phyloP scores from a whole-genome alignment of 2,888 invertebrate species.

The Microctonus aethiopoides region DNA sequence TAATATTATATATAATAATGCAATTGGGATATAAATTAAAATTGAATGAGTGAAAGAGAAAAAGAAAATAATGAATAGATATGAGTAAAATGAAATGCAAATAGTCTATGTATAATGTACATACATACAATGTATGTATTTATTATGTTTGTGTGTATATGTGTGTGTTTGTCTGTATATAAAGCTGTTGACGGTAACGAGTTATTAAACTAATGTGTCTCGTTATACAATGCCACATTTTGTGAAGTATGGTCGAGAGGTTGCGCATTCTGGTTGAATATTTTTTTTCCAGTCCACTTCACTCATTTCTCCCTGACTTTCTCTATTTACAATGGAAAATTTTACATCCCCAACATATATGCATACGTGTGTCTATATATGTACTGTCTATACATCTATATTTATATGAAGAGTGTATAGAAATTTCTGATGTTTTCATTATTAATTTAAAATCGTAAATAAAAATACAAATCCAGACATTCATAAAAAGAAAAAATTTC shows the following conservation, averaged over 20 bases:
- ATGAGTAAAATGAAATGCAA: too few species aligned
- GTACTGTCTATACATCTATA: too few species aligned
- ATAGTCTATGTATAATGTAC: too few species aligned
- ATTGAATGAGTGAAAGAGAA: too few species aligned
- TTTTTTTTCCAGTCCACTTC: not conserved
- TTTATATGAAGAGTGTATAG: too few species aligned
- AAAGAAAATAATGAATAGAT: too few species aligned
- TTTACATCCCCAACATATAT: constrained; percentile 8
- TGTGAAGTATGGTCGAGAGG: not conserved
- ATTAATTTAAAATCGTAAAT: not conserved
- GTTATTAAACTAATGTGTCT: constrained; percentile 54
- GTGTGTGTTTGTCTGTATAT: not conserved
- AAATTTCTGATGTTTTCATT: not conserved
- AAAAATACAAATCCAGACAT: too few species aligned
- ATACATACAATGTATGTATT: too few species aligned
- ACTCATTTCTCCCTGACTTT: too few species aligned
- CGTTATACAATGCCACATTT: constrained; percentile 34
- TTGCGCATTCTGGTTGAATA: not conserved
- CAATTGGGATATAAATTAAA: too few species aligned
- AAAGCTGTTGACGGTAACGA: constrained; percentile 34
- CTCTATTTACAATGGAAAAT: constrained; percentile 1
- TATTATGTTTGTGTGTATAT: not conserved
- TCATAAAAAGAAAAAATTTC: not conserved
- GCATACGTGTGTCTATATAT: not conserved
- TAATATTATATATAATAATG: too few species aligned